Base-by-base conservation (phyloP, 2,888 invertebrate genomes). In the Aelia acuminata region DNA sequence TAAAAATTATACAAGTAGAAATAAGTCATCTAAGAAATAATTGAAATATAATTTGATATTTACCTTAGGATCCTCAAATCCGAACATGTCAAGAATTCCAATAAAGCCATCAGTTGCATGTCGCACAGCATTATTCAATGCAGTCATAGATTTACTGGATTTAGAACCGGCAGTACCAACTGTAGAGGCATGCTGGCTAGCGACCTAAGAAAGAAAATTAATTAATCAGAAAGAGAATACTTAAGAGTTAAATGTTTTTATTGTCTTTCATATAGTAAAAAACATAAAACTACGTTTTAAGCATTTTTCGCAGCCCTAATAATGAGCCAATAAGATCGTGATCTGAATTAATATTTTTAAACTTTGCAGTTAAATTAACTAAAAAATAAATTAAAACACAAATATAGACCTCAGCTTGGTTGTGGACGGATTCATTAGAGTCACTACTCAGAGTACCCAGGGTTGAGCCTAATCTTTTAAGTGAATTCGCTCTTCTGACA, bases 61-160 rank as follows among this genome's bases (percentile, higher is more conserved):
- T 91, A 94, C 94, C 92, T 96, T 96, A 49, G 97, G 96, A 92
- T 97, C 97, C 93, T 98, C 98, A 93, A 98, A 98, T 10, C 98
- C 98, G 93, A 98, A 98, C 98, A 98, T 98, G 92, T 98, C 98
- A 88, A 98, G 93, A 91, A 98, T 98, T 80, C 98, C 98, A 90
- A 98, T 98, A 93, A 98, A 98, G 18, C 98, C 98, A 92, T 98
- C 98, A 1, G 98, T 98, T 53, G 97, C 97, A 93, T 97, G 97
- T 84, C 97, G 94, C 88, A 98, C 97, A 1, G 98, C 98, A 92
- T 97, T 97, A 93, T 98, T 97, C 87, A 98, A 93, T 8, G 96
- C 97, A 20, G 97, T 96, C 97, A 98, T 97, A 35, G 97, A 97
- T 92, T 97, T 96, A 90, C 92, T 93, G 15, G 93, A 93, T 90